phyloP scores from a whole-genome alignment of 2,888 invertebrate genomes.

The Cheilosia impressa region DNA sequence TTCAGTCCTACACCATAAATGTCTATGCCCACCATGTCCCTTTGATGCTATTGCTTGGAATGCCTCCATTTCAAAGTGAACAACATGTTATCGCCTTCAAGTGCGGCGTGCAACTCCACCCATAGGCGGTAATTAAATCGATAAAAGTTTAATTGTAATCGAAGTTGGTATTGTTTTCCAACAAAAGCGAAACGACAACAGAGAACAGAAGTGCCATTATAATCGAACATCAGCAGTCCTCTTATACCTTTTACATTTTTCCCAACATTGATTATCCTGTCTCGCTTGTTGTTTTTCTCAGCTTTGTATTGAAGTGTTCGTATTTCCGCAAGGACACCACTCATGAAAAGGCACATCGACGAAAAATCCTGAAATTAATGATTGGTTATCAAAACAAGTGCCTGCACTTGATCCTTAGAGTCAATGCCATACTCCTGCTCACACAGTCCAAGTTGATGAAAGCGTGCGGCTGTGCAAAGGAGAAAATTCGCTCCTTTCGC shows the following conservation, averaged over 20 bases:
- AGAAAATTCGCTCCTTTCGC: conserved; percentile 1
- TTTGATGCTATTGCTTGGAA: not conserved
- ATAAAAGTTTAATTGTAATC: conserved; percentile 12
- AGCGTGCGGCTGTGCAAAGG: conserved; percentile 2
- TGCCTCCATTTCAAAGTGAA: not conserved
- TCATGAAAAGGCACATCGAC: conserved; percentile 30
- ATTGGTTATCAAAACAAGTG: conserved; percentile 59
- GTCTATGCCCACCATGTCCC: not conserved
- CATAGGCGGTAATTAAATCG: conserved; percentile 35
- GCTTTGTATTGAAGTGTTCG: conserved; percentile 4
- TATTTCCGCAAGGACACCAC: conserved; percentile 22
- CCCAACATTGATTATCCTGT: not conserved
- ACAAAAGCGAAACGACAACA: conserved; percentile 7
- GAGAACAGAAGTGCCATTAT: conserved; percentile 27
- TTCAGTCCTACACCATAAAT: no score
- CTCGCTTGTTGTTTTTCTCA: conserved; percentile 26
- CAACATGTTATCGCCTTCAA: not conserved
- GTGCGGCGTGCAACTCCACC: not conserved
- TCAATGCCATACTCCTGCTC: not conserved
- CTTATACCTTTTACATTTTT: not conserved
- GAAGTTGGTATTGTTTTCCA: not conserved
- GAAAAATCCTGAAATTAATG: conserved; percentile 52
- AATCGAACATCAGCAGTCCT: conserved; percentile 41
- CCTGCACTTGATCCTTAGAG: conserved; percentile 6
- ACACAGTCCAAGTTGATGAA: not conserved